Conservation (phyloP, 2,888 invertebrate species). For the Hypomecis atomaria region DNA sequence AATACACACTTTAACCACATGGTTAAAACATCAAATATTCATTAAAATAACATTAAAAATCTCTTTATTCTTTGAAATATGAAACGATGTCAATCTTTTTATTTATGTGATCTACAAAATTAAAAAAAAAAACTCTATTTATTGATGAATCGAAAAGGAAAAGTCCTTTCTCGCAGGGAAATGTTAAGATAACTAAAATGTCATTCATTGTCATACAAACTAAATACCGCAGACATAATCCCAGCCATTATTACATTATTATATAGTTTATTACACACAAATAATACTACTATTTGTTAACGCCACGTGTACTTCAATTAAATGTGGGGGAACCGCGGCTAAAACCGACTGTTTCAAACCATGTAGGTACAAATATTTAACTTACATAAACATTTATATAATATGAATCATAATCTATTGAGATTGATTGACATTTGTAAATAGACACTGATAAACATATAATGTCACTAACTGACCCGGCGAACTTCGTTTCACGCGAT, state of each 20-base stretch:
- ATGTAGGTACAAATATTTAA: background rate
- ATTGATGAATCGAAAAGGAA: background rate
- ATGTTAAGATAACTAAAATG: constrained; percentile 6
- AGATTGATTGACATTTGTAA: too few relatives aligned
- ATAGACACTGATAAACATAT: background rate
- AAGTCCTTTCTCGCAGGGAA: constrained; percentile 3
- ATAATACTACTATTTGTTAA: constrained; percentile 12
- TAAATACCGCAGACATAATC: constrained; percentile 33
- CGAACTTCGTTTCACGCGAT: too few relatives aligned
- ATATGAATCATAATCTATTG: too few relatives aligned
- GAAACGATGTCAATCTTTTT: too few relatives aligned
- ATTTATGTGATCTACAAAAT: too few relatives aligned
- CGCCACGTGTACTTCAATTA: constrained; percentile 19
- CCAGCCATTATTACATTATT: constrained; percentile 13
- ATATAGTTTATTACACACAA: constrained; percentile 3
- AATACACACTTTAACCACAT: background rate
- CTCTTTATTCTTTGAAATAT: too few relatives aligned
- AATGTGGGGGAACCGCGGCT: background rate
- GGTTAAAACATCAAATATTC: too few relatives aligned
- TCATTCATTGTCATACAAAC: constrained; percentile 16
- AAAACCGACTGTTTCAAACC: background rate
- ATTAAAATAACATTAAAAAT: too few relatives aligned
- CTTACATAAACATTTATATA: background rate
- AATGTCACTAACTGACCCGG: too few relatives aligned
- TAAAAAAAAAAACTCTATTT: too few relatives aligned